Conservation (phyloP, 2,888 invertebrate species). For the Troides aeacus region DNA sequence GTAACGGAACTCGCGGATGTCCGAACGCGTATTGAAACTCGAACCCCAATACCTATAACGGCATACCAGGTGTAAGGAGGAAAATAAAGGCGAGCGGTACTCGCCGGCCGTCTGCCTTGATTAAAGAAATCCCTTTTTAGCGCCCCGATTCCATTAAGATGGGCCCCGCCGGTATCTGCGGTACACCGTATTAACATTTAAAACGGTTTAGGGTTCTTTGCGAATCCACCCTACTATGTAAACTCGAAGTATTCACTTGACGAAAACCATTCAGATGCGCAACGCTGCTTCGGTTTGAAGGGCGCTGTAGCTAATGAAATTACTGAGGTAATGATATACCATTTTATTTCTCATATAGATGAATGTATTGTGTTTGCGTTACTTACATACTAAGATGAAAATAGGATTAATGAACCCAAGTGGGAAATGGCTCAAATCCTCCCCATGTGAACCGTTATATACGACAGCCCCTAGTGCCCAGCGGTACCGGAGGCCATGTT, state of each 20-base stretch:
- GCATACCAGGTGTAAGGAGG: slow-evolving; percentile 18
- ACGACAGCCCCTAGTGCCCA: too few species aligned
- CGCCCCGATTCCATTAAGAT: slow-evolving; percentile 27
- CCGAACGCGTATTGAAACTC: not conserved
- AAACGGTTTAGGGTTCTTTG: slow-evolving; percentile 28
- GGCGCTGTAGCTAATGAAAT: too few species aligned
- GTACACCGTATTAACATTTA: slow-evolving; percentile 28
- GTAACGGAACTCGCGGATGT: not conserved
- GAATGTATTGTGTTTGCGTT: too few species aligned
- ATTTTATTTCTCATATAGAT: too few species aligned
- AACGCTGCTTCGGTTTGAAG: too few species aligned
- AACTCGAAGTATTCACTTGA: slow-evolving; percentile 10
- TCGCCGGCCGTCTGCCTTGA: slow-evolving; percentile 22
- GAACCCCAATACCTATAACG: slow-evolving; percentile 3
- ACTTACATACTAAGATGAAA: too few species aligned
- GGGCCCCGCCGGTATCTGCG: slow-evolving; percentile 26
- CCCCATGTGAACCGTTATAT: too few species aligned
- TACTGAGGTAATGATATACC: too few species aligned
- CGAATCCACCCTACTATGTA: slow-evolving; percentile 19
- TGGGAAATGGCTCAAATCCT: too few species aligned
- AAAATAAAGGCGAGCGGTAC: slow-evolving; percentile 14
- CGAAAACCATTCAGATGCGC: too few species aligned
- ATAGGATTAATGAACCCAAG: too few species aligned
- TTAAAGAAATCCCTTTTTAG: slow-evolving; percentile 30
- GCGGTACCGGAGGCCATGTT: too few species aligned